These are phyloP conservation scores for Paracyclopina nana DNA, from an alignment of 1,140 invertebrate genomes.

Conservation along the genomic window DNA sequence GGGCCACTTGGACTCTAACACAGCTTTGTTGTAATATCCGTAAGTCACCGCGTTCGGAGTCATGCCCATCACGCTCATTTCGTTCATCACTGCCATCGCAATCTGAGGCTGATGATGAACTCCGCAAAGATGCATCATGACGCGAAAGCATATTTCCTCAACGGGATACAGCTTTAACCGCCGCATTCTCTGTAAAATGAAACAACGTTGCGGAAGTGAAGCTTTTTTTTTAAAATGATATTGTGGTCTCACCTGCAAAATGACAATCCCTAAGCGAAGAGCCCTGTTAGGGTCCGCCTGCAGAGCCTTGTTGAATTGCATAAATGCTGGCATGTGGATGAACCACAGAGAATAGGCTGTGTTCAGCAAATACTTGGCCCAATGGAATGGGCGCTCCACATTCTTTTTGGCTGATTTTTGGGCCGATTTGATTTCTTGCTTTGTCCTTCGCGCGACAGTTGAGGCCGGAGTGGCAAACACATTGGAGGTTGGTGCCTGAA, in stretches of 20 bases:
- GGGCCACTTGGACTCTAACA: conserved; percentile 85
- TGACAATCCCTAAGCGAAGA: not conserved
- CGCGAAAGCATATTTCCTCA: conserved; percentile 91
- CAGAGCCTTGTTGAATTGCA: conserved; percentile 23
- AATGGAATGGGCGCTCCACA: conserved; percentile 46
- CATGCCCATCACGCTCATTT: conserved; percentile 83
- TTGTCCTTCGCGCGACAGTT: conserved; percentile 73
- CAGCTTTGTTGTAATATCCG: conserved; percentile 60
- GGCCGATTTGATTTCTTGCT: conserved; percentile 78
- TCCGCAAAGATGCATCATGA: conserved; percentile 96
- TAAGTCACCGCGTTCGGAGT: conserved; percentile 96
- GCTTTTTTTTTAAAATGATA: not conserved
- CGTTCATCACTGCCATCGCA: conserved; percentile 78
- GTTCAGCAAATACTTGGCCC: conserved; percentile 72
- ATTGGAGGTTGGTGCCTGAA: too few relatives aligned
- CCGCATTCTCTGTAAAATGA: not conserved
- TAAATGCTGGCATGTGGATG: conserved; percentile 65
- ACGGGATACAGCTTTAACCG: conserved; percentile 43
- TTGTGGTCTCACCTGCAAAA: not conserved
- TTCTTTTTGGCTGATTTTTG: conserved; percentile 64
- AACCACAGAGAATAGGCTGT: conserved; percentile 94
- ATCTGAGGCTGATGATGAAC: conserved; percentile 77
- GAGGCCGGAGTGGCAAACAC: conserved; percentile 44
- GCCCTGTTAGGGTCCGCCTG: too few relatives aligned
- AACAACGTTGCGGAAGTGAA: not conserved